These are phyloP conservation scores for Hydraecia micacea DNA, from an alignment of 2,888 invertebrate species.

Conservation along the genomic window DNA sequence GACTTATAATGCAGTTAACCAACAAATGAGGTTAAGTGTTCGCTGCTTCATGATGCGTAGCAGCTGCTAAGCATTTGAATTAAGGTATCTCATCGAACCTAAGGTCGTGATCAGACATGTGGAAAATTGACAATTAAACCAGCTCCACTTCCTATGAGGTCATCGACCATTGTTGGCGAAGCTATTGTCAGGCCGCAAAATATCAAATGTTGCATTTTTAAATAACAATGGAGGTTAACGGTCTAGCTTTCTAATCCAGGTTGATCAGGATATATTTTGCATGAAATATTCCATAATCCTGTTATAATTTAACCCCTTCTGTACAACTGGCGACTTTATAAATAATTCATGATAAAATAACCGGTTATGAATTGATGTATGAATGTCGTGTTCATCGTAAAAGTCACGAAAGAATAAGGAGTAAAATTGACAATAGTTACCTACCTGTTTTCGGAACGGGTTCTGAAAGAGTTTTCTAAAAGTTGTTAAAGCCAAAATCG, in stretches of 20 bases:
- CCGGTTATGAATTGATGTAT: conserved; percentile 75
- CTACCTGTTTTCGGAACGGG: conserved; percentile 73
- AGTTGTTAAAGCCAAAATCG: conserved; percentile 74
- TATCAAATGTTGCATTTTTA: conserved; percentile 73
- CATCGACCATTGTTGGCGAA: conserved; percentile 67
- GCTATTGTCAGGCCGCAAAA: conserved; percentile 67
- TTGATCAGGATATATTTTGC: conserved; percentile 70
- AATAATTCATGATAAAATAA: conserved; percentile 79
- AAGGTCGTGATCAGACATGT: conserved; percentile 74
- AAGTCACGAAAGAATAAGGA: conserved; percentile 69
- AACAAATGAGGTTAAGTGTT: conserved; percentile 87
- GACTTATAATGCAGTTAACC: conserved; percentile 85
- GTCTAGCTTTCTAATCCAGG: conserved; percentile 73
- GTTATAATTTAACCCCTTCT: conserved; percentile 78
- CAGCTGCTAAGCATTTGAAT: conserved; percentile 84
- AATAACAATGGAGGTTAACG: conserved; percentile 71
- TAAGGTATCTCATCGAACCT: conserved; percentile 74
- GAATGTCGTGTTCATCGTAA: conserved; percentile 56
- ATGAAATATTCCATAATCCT: conserved; percentile 72
- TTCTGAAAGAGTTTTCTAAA: conserved; percentile 74
- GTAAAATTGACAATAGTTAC: conserved; percentile 69
- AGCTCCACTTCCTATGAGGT: conserved; percentile 68
- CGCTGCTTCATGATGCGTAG: conserved; percentile 82
- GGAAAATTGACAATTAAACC: conserved; percentile 66
- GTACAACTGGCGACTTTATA: conserved; percentile 67